phyloP scores from a whole-genome alignment of 1,140 invertebrate species.

The Calycopis cecrops region DNA sequence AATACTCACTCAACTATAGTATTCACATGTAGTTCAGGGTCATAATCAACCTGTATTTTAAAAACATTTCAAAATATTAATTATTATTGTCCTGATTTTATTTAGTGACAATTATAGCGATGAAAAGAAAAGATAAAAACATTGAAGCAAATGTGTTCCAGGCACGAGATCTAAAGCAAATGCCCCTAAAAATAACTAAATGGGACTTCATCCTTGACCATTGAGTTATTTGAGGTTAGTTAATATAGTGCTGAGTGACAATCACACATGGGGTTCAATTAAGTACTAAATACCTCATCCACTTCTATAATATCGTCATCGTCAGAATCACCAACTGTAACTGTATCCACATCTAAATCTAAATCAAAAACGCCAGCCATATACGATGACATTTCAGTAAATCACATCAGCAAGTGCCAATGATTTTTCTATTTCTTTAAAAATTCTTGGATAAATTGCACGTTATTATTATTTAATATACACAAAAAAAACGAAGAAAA shows the following conservation, averaged over 20 bases:
- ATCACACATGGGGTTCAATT: constrained; percentile 19
- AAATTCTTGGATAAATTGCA: constrained; percentile 10
- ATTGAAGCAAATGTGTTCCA: not conserved
- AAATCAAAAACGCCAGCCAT: constrained; percentile 93
- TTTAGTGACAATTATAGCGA: not conserved
- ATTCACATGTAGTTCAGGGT: constrained; percentile 85
- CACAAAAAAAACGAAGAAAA: not conserved
- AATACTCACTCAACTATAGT: constrained; percentile 85
- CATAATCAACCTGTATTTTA: constrained; percentile 82
- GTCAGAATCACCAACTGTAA: constrained; percentile 83
- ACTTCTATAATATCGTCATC: constrained; percentile 91
- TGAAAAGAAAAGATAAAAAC: not conserved
- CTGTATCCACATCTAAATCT: constrained; percentile 84
- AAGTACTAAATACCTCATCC: constrained; percentile 80
- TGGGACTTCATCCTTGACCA: constrained; percentile 41
- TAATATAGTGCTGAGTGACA: constrained; percentile 26
- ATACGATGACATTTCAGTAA: constrained; percentile 74
- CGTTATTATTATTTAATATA: not conserved
- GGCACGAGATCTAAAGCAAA: not conserved
- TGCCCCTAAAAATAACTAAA: constrained; percentile 16
- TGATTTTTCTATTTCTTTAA: constrained; percentile 17
- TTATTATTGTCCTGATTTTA: constrained; percentile 23
- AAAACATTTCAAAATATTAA: constrained; percentile 39
- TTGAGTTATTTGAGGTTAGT: constrained; percentile 54
- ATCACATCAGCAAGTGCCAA: constrained; percentile 60